Evolutionary conservation across 2,113 vertebrate genomes (phyloP), one percentile per base, ranked within the genome.

Genomic region (Mirza zaza): DNA sequence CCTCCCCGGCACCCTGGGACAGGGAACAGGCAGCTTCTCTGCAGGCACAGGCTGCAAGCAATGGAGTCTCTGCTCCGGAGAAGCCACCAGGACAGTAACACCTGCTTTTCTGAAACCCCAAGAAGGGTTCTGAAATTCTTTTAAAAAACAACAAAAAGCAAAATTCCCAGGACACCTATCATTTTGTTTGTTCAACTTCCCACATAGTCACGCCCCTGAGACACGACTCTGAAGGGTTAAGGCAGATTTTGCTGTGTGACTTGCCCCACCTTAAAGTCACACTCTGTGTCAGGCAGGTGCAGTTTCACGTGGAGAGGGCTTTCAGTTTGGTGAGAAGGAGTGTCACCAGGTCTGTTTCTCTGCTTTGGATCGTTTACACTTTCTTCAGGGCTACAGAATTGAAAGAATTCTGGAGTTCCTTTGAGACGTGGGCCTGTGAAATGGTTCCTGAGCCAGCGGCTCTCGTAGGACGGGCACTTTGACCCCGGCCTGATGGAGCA

Each of bases 1-100:
- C 27, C 25, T 0, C 5, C 9, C 20, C 0, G 21, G 11, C 2
- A 1, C 21, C 15, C 8, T 6, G 2, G 76, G 77, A 36, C 12
- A 21, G 29, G 3, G 0, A 1, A 6, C 0, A 1, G 70, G 29
- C 8, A 45, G 73, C 82, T 61, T 25, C 82, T 52, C 4, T 2
- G 12, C 7, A 3, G 5, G 48, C 39, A 21, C 0, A 27, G 59
- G 18, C 0, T 10, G 27, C 20, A 63, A 29, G 61, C 61, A 63
- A 29, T 1, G 11, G 79, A 76, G 2, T 6, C 39, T 82, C 32
- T 11, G 39, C 15, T 50, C 61, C 11, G 5, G 4, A 13, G 71
- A 5, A 80, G 17, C 14, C 1, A 0, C 2, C 2, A 14, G 14
- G 45, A 42, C 68, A 25, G 14, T 6, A 8, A 25, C 10, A 3